phyloP scores from a whole-genome alignment of 2,888 invertebrate species.

The Microctonus brassicae region DNA sequence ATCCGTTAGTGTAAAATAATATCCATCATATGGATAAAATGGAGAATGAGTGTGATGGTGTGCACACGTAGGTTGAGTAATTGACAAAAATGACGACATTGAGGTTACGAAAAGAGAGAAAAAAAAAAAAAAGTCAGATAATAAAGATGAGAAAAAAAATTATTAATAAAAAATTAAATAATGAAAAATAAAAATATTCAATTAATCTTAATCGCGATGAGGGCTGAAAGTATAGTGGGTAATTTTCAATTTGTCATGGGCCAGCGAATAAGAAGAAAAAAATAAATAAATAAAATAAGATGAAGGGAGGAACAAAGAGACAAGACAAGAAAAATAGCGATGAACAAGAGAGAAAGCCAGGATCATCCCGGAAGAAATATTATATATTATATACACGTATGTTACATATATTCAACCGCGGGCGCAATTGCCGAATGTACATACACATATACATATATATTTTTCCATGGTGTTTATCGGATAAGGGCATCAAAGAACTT shows the following conservation, averaged over 20 bases:
- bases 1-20: background rate
- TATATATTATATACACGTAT: conserved; percentile 12
- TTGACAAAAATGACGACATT: background rate
- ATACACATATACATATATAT: background rate
- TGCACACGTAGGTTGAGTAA: background rate
- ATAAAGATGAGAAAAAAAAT: background rate
- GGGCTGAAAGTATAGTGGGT: conserved; percentile 44
- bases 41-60: background rate
- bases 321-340: conserved; percentile 13
- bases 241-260: conserved; percentile 68
- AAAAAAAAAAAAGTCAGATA: background rate
- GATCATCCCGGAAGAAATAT: conserved; percentile 38
- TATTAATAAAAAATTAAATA: background rate
- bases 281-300: background rate
- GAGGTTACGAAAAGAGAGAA: background rate
- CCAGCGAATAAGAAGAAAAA: conserved; percentile 23
- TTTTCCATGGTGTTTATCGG: conserved; percentile 7
- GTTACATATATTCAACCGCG: background rate
- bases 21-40: background rate
- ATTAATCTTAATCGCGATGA: conserved; percentile 47
- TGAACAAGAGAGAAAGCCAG: background rate
- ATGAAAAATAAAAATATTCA: conserved; percentile 40
- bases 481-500: conserved; percentile 29
- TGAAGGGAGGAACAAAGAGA: conserved; percentile 26
- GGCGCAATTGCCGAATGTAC: conserved; percentile 18